Percentiles rank a stretch among this genome's conserved stretches.
Conservation (phyloP, 2,797 vertebrate genomes). For the Phoeniculus purpureus region DNA sequence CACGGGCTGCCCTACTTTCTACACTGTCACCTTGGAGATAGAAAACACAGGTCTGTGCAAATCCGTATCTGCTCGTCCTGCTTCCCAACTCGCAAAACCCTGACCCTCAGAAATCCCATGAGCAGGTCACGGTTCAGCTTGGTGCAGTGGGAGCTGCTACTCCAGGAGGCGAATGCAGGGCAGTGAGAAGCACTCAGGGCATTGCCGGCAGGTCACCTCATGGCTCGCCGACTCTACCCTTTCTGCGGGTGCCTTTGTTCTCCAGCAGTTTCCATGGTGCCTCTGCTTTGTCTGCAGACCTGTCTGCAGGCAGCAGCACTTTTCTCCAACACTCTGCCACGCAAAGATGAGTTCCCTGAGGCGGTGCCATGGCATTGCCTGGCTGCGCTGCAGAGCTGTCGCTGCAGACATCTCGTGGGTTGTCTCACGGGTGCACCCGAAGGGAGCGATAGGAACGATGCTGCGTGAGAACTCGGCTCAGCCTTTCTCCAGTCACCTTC, state of each 20-base stretch:
- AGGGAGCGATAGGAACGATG: rapidly evolving
- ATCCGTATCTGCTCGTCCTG: neutral
- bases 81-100: neutral
- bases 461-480: neutral
- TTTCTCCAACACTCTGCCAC: neutral
- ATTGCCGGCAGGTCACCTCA: neutral
- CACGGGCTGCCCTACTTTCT: conserved; percentile 21
- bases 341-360: neutral
- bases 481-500: rapidly evolving
- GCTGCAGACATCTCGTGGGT: neutral
- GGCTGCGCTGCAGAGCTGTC: neutral
- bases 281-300: conserved; percentile 22
- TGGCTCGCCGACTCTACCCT: neutral
- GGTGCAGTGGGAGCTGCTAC: rapidly evolving
- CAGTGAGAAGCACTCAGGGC: neutral
- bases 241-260: neutral
- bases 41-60: neutral
- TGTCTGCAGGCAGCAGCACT: conserved; percentile 1
- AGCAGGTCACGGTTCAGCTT: neutral
- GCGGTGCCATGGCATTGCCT: neutral
- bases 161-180: rapidly evolving
- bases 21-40: conserved; percentile 14
- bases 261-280: conserved; percentile 47
- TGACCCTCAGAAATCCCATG: neutral
- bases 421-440: neutral